Base-by-base conservation (phyloP, 2,888 invertebrate genomes). In the Coleophora deauratella region DNA sequence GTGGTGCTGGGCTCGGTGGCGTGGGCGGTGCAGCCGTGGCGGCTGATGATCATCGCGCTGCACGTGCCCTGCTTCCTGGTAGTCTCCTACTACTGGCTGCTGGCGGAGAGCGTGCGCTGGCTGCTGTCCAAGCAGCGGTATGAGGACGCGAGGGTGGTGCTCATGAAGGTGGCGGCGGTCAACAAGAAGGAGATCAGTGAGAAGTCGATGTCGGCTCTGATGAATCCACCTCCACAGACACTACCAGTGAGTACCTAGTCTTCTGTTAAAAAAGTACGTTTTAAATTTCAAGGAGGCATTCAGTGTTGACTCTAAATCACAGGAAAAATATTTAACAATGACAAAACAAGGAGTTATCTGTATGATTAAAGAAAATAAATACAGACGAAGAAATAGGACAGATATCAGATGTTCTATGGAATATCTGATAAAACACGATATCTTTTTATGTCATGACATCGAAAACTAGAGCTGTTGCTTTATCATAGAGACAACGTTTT, bases 91-190 rank as follows among this genome's bases (percentile, higher is more conserved):
- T 89, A 90, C 52, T 91, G 91, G 89, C 52, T 91, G 3, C 49
- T 81, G 8, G 55, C 68, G 0, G 93, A 93, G 72, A 93, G 92
- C 32, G 87, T 92, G 10, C 86, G 94, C 47, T 95, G 95, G 94
- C 81, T 94, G 13, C 69, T 93, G 8, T 89, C 91, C 1, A 91
- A 91, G 50, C 87, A 89, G 27, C 87, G 88, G 53, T 87, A 84
- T 43, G 81, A 87, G 0, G 87, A 90, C 51, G 93, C 92, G 0
- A 88, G 87, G 49, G 62, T 58, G 6, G 87, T 91, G 7, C 66
- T 92, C 33, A 77, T 84, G 11, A 88, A 81, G 47, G 90, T 92
- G 1, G 90, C 92, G 0, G 81, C 67, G 46, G 73, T 89, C 0
- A 93, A 93, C 51, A 88, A 85, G 34, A 85, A 85, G 1, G 59